phyloP scores from a whole-genome alignment of 2,113 vertebrate species.

The Muntiacus reevesi region DNA sequence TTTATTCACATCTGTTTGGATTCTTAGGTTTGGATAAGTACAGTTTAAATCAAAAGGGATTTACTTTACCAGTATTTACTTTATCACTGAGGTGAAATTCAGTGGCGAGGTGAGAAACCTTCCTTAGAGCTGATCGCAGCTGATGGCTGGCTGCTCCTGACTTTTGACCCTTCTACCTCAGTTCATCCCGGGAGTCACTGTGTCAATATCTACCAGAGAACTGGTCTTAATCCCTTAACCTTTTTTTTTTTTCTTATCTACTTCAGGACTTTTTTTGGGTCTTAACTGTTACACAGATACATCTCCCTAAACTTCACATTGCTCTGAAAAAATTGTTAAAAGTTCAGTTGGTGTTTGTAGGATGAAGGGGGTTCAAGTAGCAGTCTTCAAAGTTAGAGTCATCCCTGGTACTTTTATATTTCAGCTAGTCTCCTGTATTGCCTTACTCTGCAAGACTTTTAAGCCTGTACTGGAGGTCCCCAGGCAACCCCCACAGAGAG shows the following conservation, averaged over 20 bases:
- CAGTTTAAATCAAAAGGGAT: background rate
- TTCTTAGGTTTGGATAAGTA: background rate
- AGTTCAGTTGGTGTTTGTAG: background rate
- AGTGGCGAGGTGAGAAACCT: background rate
- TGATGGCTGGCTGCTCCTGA: background rate
- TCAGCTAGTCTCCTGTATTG: background rate
- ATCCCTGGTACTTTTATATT: background rate
- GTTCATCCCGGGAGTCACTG: background rate
- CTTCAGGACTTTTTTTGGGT: background rate
- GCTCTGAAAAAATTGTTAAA: background rate
- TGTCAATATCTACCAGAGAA: background rate
- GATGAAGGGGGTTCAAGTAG: background rate
- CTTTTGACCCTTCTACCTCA: background rate
- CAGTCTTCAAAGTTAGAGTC: background rate
- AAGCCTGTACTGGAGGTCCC: background rate
- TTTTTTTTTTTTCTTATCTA: background rate
- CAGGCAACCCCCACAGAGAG: background rate
- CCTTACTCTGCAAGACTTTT: background rate
- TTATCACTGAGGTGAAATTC: background rate
- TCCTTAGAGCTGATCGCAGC: background rate
- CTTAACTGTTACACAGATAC: background rate
- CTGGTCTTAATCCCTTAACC: background rate
- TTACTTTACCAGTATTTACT: background rate
- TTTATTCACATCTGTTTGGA: background rate
- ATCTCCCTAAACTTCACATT: background rate